Conservation (phyloP, 2,797 vertebrate genomes). For the Betta splendens region DNA sequence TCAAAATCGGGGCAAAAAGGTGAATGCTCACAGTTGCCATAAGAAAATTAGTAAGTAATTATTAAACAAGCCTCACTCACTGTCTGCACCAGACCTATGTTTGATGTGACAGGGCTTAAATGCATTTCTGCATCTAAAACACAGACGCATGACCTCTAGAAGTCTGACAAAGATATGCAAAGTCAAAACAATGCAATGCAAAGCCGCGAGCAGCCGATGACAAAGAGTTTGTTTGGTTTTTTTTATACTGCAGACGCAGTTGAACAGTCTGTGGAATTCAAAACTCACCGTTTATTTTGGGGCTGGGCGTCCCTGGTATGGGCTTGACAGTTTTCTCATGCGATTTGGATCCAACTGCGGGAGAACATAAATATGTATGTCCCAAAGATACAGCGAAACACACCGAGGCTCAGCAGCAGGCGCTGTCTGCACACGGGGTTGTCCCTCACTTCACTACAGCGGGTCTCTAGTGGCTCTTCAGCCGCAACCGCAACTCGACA, state of each 20-base stretch:
- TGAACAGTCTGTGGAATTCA: constrained; percentile 24
- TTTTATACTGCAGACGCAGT: constrained; percentile 9
- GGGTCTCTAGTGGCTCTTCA: constrained; percentile 15
- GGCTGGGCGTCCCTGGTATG: constrained; percentile 89
- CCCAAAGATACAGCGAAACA: constrained; percentile 42
- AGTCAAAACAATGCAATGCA: neutral
- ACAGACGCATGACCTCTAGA: neutral
- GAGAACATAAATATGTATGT: constrained; percentile 67
- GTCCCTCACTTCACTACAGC: constrained; percentile 18
- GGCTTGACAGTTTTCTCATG: constrained; percentile 90
- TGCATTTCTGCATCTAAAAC: neutral
- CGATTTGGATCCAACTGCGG: constrained; percentile 91
- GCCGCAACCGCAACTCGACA: too few species aligned
- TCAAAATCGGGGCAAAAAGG: constrained; percentile 12
- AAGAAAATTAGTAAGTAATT: constrained; percentile 10
- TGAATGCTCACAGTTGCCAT: constrained; percentile 7
- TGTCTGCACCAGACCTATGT: neutral
- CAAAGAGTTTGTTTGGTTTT: neutral
- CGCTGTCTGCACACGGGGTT: constrained; percentile 21
- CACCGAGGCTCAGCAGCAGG: constrained; percentile 33
- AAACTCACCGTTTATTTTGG: constrained; percentile 91
- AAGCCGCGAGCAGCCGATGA: neutral
- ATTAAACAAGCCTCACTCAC: neutral
- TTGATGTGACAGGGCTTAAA: neutral
- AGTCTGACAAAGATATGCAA: neutral